Conservation (phyloP, 2,113 vertebrate genomes). For the Passerina amoena region DNA sequence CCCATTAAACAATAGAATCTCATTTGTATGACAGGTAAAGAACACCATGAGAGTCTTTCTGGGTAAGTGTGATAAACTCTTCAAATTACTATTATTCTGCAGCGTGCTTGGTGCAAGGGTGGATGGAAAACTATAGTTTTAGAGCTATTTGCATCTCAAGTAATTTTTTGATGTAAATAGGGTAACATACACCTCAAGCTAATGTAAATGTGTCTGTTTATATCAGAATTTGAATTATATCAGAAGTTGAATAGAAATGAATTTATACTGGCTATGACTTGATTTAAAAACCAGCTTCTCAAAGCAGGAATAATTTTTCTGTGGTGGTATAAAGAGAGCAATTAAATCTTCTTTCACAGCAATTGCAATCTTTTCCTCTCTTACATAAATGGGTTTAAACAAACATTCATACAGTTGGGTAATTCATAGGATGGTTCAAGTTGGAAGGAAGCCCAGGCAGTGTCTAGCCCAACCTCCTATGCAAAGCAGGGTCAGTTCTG, state of each 20-base stretch:
- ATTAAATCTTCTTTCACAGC: background rate
- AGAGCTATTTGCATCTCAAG: background rate
- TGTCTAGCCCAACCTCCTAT: background rate
- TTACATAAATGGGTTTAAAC: background rate
- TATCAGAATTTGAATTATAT: background rate
- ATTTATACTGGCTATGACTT: background rate
- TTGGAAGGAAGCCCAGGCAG: constrained; percentile 4
- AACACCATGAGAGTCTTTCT: background rate
- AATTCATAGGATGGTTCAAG: background rate
- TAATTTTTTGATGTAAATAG: background rate
- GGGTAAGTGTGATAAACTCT: background rate
- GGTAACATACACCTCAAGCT: background rate
- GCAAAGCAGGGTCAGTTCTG: background rate
- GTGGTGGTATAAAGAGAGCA: background rate
- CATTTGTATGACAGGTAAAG: background rate
- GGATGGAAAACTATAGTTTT: background rate
- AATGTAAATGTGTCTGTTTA: background rate
- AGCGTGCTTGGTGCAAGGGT: background rate
- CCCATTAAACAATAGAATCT: background rate
- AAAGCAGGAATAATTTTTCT: background rate
- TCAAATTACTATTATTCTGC: background rate
- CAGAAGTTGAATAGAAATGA: background rate
- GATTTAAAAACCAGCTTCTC: background rate
- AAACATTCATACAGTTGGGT: background rate
- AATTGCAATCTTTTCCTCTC: background rate